These are phyloP conservation scores for Cantharis rufa DNA, from an alignment of 2,888 invertebrate genomes.

Conservation along the genomic window DNA sequence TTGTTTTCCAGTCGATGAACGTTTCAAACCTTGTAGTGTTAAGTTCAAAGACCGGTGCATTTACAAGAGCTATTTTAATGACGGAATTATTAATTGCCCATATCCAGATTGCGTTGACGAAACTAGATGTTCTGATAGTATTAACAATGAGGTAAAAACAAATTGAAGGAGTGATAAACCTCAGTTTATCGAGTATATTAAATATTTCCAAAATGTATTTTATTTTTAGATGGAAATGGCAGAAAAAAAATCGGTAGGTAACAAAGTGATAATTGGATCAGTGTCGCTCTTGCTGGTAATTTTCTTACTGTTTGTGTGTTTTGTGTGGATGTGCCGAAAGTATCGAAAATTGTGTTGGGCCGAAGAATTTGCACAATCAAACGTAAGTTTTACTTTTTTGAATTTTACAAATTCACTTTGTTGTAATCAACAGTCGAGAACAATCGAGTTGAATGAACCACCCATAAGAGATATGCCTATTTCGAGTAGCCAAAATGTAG, in stretches of 20 bases:
- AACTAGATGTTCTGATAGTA: slow-evolving; percentile 46
- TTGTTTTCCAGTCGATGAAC: not conserved
- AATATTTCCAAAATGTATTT: not conserved
- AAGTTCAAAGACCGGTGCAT: slow-evolving; percentile 49
- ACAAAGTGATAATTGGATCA: slow-evolving; percentile 58
- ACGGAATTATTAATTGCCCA: slow-evolving; percentile 57
- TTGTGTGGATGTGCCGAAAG: slow-evolving; percentile 57
- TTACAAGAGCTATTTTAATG: slow-evolving; percentile 54
- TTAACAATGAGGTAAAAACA: slow-evolving; percentile 4
- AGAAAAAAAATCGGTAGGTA: slow-evolving; percentile 36
- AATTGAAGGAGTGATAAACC: not conserved
- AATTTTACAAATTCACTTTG: not conserved
- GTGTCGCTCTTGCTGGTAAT: slow-evolving; percentile 56
- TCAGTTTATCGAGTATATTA: not conserved
- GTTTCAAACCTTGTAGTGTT: slow-evolving; percentile 39
- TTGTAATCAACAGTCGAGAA: slow-evolving; percentile 31
- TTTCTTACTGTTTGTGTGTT: slow-evolving; percentile 57
- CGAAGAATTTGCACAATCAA: slow-evolving; percentile 48
- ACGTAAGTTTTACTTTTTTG: slow-evolving; percentile 1
- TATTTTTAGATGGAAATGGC: slow-evolving; percentile 4
- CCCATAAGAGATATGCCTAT: slow-evolving; percentile 18
- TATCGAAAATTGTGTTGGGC: slow-evolving; percentile 59
- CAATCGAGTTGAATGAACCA: slow-evolving; percentile 44
- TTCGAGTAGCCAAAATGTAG: not conserved
- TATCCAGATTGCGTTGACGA: slow-evolving; percentile 56